phyloP scores from a whole-genome alignment of 2,113 vertebrate genomes.

The Taurulus bubalis region DNA sequence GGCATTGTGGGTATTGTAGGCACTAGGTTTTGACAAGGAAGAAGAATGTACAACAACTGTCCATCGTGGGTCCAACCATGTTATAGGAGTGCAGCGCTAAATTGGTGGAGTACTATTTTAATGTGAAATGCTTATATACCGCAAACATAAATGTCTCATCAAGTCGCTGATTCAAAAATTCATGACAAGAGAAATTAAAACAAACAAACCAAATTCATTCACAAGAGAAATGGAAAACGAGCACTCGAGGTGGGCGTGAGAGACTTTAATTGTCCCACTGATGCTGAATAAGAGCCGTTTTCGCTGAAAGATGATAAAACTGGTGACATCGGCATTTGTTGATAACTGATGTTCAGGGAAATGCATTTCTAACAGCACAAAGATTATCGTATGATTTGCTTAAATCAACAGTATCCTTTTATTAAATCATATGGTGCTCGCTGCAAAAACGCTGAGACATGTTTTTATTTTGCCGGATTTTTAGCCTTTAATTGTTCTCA shows the following conservation, averaged over 20 bases:
- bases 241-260: constrained; percentile 32
- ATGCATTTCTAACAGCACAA: constrained; percentile 40
- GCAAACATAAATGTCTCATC: constrained; percentile 54
- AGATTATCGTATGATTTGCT: constrained; percentile 1
- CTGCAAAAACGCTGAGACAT: constrained; percentile 5
- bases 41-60: background rate
- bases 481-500: background rate
- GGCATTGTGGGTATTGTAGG: background rate
- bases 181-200: constrained; percentile 56
- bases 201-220: constrained; percentile 71
- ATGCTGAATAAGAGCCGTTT: constrained; percentile 46
- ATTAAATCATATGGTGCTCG: background rate
- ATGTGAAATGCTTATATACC: constrained; percentile 19
- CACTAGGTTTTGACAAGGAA: background rate
- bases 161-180: constrained; percentile 68
- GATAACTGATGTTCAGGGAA: constrained; percentile 39
- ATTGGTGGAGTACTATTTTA: background rate
- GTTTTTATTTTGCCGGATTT: constrained; percentile 1
- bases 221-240: constrained; percentile 56
- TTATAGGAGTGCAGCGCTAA: background rate
- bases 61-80: background rate
- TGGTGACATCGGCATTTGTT: constrained; percentile 39
- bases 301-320: constrained; percentile 11
- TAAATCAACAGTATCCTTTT: constrained; percentile 1
- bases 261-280: constrained; percentile 41